Evolutionary conservation across 2,113 vertebrate genomes (phyloP).

Genomic region (Zapornia atra): DNA sequence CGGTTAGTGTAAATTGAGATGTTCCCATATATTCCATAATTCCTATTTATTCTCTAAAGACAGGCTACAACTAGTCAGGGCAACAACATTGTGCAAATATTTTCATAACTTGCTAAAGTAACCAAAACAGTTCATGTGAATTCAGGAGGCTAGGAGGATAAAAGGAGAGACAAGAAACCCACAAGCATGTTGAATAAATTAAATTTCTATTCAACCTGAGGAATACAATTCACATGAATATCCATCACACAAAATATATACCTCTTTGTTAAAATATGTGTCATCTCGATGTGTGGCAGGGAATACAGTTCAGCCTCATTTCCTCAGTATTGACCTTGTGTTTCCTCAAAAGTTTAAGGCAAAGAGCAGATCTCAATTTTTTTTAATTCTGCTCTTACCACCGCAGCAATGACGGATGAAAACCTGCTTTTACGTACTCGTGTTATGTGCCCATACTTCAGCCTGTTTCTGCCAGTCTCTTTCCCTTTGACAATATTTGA

Average conservation of each 20-base stretch:
- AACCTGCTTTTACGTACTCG: background rate
- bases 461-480: background rate
- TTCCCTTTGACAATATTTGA: slow-evolving; percentile 25
- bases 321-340: background rate
- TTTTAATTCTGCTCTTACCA: background rate
- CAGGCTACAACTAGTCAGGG: background rate
- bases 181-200: background rate
- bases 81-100: background rate
- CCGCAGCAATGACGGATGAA: background rate
- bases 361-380: background rate
- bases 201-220: background rate
- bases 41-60: background rate
- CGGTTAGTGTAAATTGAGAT: background rate
- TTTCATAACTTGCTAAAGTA: background rate
- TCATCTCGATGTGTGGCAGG: background rate
- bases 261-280: background rate
- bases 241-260: background rate
- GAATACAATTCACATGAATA: background rate
- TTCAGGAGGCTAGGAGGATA: background rate
- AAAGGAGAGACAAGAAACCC: background rate
- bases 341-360: background rate
- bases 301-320: background rate
- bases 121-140: background rate
- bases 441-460: background rate
- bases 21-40: background rate